Percentiles rank a stretch among this genome's conserved stretches.
phyloP scores from a whole-genome alignment of 2,888 invertebrate genomes.

The Panopea generosa region DNA sequence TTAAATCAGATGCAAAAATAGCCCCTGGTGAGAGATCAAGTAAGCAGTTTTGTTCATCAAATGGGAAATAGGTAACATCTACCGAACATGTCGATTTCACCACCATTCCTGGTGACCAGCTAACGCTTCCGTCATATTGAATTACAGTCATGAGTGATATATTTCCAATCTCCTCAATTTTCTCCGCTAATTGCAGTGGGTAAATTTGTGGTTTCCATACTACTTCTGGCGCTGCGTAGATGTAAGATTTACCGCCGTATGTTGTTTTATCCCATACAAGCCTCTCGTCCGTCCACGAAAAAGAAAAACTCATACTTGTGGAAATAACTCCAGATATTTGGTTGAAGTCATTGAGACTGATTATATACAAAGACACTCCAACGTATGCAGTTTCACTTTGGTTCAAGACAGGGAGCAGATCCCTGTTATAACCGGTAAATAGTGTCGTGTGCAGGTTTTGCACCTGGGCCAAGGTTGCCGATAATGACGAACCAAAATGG shows the following conservation, averaged over 20 bases:
- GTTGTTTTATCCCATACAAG: conserved; percentile 27
- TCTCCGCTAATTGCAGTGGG: conserved; percentile 24
- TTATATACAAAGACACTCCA: background rate
- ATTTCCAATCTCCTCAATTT: conserved; percentile 34
- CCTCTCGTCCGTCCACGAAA: conserved; percentile 39
- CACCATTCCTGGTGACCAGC: conserved; percentile 35
- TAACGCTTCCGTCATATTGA: conserved; percentile 16
- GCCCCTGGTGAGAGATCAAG: conserved; percentile 23
- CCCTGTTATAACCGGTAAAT: conserved; percentile 14
- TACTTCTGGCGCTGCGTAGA: conserved; percentile 20
- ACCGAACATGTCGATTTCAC: conserved; percentile 35
- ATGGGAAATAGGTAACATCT: conserved; percentile 57
- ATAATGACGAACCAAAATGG: too few relatives aligned
- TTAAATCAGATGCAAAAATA: conserved; percentile 8
- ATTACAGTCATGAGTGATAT: conserved; percentile 15
- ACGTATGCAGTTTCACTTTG: background rate
- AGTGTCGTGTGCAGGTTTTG: conserved; percentile 8
- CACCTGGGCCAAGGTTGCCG: too few relatives aligned
- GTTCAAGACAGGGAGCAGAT: conserved; percentile 7
- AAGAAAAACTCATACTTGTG: conserved; percentile 11
- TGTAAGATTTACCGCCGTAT: conserved; percentile 5
- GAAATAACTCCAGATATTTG: conserved; percentile 41
- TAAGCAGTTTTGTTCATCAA: conserved; percentile 49
- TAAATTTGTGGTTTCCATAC: conserved; percentile 48
- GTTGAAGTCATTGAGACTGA: conserved; percentile 41